phyloP scores from a whole-genome alignment of 2,113 vertebrate genomes.

The Rafetus swinhoei region DNA sequence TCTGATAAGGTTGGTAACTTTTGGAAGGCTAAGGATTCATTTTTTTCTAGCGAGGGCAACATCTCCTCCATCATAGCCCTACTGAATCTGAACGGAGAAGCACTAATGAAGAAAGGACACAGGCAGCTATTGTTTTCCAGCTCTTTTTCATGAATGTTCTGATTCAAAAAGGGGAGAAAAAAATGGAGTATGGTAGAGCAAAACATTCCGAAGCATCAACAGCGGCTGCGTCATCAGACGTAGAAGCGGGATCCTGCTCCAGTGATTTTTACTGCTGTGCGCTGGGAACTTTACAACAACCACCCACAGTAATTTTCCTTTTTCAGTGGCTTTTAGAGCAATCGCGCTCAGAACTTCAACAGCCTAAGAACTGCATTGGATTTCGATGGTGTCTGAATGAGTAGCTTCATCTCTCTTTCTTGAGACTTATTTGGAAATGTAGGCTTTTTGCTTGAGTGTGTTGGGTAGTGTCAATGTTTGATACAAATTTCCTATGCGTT shows the following conservation, averaged over 20 bases:
- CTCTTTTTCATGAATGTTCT: fast-evolving
- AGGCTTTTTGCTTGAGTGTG: slow-evolving; percentile 30
- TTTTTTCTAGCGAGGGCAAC: background rate
- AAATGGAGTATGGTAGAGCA: background rate
- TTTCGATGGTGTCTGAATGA: background rate
- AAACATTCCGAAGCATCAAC: background rate
- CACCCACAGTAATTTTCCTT: background rate
- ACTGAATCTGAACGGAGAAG: background rate
- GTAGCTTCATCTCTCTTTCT: background rate
- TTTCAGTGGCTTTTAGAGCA: background rate
- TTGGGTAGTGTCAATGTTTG: background rate
- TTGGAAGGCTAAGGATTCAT: fast-evolving
- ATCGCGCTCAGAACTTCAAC: background rate
- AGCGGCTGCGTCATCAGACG: background rate
- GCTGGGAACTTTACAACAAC: background rate
- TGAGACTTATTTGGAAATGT: background rate
- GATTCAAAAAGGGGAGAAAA: background rate
- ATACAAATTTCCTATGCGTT: background rate
- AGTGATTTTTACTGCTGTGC: background rate
- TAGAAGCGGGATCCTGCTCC: background rate
- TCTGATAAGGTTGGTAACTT: fast-evolving
- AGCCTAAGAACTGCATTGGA: background rate
- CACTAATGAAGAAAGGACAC: background rate
- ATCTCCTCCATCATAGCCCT: fast-evolving
- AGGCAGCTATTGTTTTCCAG: fast-evolving